These are phyloP conservation scores for Dastarcus helophoroides DNA, from an alignment of 2,888 invertebrate genomes.

Conservation along the genomic window DNA sequence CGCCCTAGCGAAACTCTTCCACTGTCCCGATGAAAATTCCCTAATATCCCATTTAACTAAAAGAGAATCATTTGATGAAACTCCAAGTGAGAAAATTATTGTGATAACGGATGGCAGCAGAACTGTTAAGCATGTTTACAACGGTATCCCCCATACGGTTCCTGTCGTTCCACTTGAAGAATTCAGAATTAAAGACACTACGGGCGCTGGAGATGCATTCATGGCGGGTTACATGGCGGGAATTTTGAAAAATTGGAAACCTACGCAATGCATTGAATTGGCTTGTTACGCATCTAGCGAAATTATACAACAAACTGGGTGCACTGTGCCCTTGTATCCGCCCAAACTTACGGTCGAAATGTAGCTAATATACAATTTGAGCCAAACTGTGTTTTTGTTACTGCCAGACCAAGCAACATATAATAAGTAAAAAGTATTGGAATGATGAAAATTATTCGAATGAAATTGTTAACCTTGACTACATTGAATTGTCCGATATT, in stretches of 20 bases:
- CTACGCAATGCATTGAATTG: slow-evolving; percentile 36
- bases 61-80: slow-evolving; percentile 8
- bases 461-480: no score
- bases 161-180: slow-evolving; percentile 34
- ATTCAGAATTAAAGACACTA: slow-evolving; percentile 40
- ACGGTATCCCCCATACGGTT: slow-evolving; percentile 18
- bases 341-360: slow-evolving; percentile 1
- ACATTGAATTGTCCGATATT: no score
- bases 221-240: slow-evolving; percentile 46
- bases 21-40: slow-evolving; percentile 19
- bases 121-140: slow-evolving; percentile 39
- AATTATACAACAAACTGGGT: slow-evolving; percentile 41
- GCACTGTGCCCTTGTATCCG: slow-evolving; percentile 32
- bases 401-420: no score
- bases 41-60: slow-evolving; percentile 18
- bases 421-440: no score
- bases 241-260: slow-evolving; percentile 32
- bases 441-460: no score
- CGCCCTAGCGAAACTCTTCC: slow-evolving; percentile 32
- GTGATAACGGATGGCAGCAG: slow-evolving; percentile 52
- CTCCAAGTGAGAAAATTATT: slow-evolving; percentile 38
- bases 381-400: no score
- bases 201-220: slow-evolving; percentile 51
- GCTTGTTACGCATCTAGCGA: slow-evolving; percentile 37
- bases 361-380: not conserved